Percentiles rank a stretch among this genome's conserved stretches.
phyloP scores from a whole-genome alignment of 2,888 invertebrate species.

The Xestia xanthographa region DNA sequence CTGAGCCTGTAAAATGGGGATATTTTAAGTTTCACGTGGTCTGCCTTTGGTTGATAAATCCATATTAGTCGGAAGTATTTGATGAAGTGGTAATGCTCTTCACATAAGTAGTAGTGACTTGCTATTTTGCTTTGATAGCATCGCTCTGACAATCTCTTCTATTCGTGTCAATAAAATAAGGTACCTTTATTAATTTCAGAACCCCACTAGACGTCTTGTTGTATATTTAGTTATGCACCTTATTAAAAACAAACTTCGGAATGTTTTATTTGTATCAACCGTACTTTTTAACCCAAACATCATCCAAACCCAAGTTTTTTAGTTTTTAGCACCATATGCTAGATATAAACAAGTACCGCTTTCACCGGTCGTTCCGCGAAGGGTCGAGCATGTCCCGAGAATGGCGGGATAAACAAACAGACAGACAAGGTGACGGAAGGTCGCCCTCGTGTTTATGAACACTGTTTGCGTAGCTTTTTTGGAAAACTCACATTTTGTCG shows the following conservation, averaged over 20 bases:
- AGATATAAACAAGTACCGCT: slow-evolving; percentile 65
- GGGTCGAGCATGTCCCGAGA: slow-evolving; percentile 40
- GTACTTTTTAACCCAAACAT: slow-evolving; percentile 36
- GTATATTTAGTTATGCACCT: not conserved
- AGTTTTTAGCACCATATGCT: slow-evolving; percentile 74
- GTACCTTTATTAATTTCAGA: not conserved
- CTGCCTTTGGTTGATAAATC: not conserved
- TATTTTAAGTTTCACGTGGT: not conserved
- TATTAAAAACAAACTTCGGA: slow-evolving; percentile 6
- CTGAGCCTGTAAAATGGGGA: not conserved
- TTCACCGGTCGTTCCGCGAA: slow-evolving; percentile 59
- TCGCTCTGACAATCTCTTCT: too few species aligned
- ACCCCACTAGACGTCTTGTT: not conserved
- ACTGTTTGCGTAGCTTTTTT: slow-evolving; percentile 66
- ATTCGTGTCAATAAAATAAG: not conserved
- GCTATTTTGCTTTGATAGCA: not conserved
- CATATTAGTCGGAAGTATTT: too few species aligned
- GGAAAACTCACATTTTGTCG: slow-evolving; percentile 72
- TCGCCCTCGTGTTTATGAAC: slow-evolving; percentile 66
- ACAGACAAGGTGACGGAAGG: slow-evolving; percentile 76
- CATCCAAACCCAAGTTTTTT: slow-evolving; percentile 46
- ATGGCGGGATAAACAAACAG: slow-evolving; percentile 69
- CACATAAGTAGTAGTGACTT: not conserved
- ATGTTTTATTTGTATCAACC: slow-evolving; percentile 27
- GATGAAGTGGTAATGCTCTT: not conserved